phyloP scores from a whole-genome alignment of 1,140 invertebrate species.

The Bombus picipes region DNA sequence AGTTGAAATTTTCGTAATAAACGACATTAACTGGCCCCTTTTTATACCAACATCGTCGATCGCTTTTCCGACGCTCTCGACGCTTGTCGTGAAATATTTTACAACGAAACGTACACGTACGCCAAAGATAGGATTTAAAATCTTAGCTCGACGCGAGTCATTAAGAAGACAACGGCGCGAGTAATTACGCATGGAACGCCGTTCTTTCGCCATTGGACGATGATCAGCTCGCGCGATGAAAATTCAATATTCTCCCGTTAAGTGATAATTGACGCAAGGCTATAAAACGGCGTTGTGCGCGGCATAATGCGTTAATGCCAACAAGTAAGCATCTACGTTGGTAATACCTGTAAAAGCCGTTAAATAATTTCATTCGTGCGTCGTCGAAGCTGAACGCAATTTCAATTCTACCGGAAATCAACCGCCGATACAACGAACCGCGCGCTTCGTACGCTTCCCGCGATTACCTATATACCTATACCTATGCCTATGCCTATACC shows the following conservation, averaged over 20 bases:
- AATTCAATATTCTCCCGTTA: slow-evolving; percentile 46
- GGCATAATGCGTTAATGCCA: slow-evolving; percentile 28
- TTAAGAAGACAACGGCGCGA: too few species aligned
- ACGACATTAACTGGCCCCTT: too few species aligned
- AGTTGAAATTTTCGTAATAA: too few species aligned
- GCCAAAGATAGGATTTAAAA: too few species aligned
- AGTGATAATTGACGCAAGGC: slow-evolving; percentile 35
- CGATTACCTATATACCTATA: background rate
- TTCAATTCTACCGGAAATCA: slow-evolving; percentile 44
- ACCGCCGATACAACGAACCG: background rate
- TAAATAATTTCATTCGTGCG: slow-evolving; percentile 42
- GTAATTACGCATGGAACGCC: background rate
- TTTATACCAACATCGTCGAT: too few species aligned
- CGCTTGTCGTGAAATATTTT: too few species aligned
- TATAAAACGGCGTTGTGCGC: slow-evolving; percentile 16
- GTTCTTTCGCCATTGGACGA: background rate
- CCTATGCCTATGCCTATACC: too few species aligned
- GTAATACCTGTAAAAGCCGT: slow-evolving; percentile 39
- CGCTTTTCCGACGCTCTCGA: too few species aligned
- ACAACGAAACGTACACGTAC: too few species aligned
- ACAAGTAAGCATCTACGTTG: slow-evolving; percentile 30
- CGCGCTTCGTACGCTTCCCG: background rate
- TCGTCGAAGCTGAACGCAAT: slow-evolving; percentile 9
- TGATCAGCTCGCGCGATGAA: slow-evolving; percentile 19
- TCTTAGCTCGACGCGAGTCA: too few species aligned